Conservation (phyloP, 1,140 invertebrate genomes). For the Medauroidea extradentata region DNA sequence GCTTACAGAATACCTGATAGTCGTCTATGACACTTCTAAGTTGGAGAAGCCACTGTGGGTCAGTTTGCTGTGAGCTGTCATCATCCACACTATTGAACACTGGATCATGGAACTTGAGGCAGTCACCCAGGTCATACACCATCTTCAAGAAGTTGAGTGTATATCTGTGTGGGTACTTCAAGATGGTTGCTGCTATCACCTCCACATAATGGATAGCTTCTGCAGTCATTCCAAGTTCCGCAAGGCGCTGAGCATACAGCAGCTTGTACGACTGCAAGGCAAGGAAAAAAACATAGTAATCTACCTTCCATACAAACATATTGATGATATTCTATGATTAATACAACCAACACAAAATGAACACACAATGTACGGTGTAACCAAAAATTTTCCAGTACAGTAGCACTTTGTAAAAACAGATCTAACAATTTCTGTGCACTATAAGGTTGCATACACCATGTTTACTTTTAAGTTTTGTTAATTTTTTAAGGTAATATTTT, state of each 20-base stretch:
- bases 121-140: slow-evolving; percentile 61
- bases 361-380: no score
- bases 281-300: slow-evolving; percentile 7
- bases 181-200: slow-evolving; percentile 59
- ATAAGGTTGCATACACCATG: no score
- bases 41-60: slow-evolving; percentile 21
- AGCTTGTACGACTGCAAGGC: slow-evolving; percentile 63
- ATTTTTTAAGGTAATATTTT: no score
- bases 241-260: slow-evolving; percentile 58
- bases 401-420: no score
- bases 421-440: no score
- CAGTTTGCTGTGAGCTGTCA: slow-evolving; percentile 29
- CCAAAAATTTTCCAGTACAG: no score
- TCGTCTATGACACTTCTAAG: slow-evolving; percentile 1
- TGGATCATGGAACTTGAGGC: slow-evolving; percentile 78
- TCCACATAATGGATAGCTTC: slow-evolving; percentile 80
- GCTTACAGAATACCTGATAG: slow-evolving; percentile 1
- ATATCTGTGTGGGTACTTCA: slow-evolving; percentile 51
- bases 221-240: slow-evolving; percentile 71
- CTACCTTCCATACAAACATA: no score
- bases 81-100: slow-evolving; percentile 45
- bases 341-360: no score
- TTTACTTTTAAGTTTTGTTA: no score
- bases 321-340: no score
- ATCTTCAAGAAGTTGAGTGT: slow-evolving; percentile 56